phyloP scores from a whole-genome alignment of 2,888 invertebrate genomes.

The Muscina levida region DNA sequence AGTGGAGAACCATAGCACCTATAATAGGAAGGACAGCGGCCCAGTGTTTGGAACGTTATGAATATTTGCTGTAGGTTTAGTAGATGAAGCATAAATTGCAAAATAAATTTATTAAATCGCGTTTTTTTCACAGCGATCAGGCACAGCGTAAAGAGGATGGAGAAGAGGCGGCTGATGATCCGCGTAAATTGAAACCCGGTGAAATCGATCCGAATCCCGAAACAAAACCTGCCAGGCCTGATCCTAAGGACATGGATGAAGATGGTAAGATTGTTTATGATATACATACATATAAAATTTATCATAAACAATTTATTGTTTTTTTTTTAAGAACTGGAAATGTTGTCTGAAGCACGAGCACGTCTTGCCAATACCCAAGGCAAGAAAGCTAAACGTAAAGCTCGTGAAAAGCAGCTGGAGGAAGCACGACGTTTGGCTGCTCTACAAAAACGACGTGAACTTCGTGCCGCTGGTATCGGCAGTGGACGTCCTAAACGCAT shows the following conservation, averaged over 20 bases:
- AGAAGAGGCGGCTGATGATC: slow-evolving; percentile 95
- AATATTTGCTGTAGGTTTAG: slow-evolving; percentile 90
- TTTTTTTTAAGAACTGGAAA: slow-evolving; percentile 90
- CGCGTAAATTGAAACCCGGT: slow-evolving; percentile 97
- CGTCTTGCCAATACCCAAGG: slow-evolving; percentile 99
- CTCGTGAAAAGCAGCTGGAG: slow-evolving; percentile 98
- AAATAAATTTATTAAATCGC: not conserved
- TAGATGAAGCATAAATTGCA: not conserved
- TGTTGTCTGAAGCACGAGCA: slow-evolving; percentile 99
- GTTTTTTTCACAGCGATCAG: slow-evolving; percentile 84
- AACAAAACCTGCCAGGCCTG: slow-evolving; percentile 99
- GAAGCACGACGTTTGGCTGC: slow-evolving; percentile 98
- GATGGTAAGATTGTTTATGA: slow-evolving; percentile 86
- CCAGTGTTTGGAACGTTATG: slow-evolving; percentile 98
- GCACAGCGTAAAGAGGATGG: slow-evolving; percentile 98
- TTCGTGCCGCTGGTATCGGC: slow-evolving; percentile 97
- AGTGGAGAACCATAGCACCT: slow-evolving; percentile 99
- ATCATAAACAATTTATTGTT: not conserved
- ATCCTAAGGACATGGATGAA: slow-evolving; percentile 99
- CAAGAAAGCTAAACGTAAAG: slow-evolving; percentile 93
- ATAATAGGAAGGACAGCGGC: slow-evolving; percentile 99
- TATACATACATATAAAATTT: not conserved
- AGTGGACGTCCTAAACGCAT: slow-evolving; percentile 81
- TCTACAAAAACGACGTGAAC: slow-evolving; percentile 97
- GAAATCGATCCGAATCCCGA: slow-evolving; percentile 99